Evolutionary conservation across 2,113 vertebrate genomes (phyloP).

Genomic region (Heliornis fulica): DNA sequence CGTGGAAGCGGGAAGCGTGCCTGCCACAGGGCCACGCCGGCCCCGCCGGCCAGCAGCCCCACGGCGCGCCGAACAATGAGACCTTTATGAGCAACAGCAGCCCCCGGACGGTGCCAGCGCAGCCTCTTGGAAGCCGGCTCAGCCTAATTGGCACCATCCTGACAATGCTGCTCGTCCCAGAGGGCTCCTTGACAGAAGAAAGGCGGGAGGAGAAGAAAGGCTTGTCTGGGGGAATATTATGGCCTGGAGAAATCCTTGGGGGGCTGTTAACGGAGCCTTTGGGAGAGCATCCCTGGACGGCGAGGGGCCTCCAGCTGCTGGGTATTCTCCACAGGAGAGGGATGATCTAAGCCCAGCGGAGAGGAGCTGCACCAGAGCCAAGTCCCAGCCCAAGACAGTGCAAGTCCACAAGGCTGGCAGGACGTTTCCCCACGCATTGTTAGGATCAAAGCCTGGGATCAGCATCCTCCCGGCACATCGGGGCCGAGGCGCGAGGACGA

Average conservation of each 20-base stretch:
- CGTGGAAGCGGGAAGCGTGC: background rate
- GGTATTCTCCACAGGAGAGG: background rate
- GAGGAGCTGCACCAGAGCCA: background rate
- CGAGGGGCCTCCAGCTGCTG: background rate
- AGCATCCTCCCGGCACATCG: background rate
- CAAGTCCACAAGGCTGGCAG: background rate
- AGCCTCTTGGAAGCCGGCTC: conserved; percentile 9
- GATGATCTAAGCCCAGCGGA: background rate
- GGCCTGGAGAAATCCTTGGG: background rate
- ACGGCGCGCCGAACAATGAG: conserved; percentile 8
- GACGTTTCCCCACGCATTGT: rapidly evolving
- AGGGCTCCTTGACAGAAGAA: conserved; percentile 38
- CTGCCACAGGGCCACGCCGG: background rate
- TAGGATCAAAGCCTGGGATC: background rate
- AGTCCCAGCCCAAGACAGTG: background rate
- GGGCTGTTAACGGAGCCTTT: background rate
- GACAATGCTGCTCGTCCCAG: conserved; percentile 29
- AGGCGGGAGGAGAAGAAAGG: conserved; percentile 42
- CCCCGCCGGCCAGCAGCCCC: conserved; percentile 3
- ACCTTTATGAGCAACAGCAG: conserved; percentile 19
- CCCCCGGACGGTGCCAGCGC: background rate
- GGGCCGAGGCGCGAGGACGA: background rate
- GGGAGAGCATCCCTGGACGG: background rate
- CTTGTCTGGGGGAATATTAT: background rate
- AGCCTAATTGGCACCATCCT: conserved; percentile 54